phyloP scores from a whole-genome alignment of 2,888 invertebrate species.

The Agrypnus murinus region DNA sequence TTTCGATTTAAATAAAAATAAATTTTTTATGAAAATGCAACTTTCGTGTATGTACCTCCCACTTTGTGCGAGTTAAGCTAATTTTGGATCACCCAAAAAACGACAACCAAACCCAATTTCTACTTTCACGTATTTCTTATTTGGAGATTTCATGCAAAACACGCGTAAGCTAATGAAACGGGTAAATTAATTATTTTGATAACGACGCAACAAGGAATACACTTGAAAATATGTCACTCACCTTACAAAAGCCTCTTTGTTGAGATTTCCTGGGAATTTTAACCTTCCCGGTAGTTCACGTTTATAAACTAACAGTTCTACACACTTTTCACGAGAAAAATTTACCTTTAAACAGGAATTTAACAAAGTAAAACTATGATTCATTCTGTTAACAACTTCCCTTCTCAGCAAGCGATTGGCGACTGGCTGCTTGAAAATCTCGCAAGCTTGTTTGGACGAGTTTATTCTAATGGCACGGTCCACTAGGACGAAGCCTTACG shows the following conservation, averaged over 20 bases:
- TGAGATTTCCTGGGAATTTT: conserved; percentile 61
- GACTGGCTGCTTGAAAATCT: conserved; percentile 70
- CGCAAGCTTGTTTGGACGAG: conserved; percentile 72
- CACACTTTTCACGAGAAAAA: conserved; percentile 65
- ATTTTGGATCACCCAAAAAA: conserved; percentile 65
- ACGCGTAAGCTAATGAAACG: conserved; percentile 1
- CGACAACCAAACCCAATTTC: conserved; percentile 35
- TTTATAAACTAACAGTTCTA: conserved; percentile 61
- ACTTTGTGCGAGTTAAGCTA: conserved; percentile 65
- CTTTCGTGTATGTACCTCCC: conserved; percentile 61
- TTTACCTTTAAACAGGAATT: conserved; percentile 68
- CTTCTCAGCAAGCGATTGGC: conserved; percentile 70
- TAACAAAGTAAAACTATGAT: conserved; percentile 70
- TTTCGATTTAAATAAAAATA: conserved; percentile 52
- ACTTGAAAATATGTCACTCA: conserved; percentile 70
- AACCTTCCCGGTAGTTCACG: conserved; percentile 63
- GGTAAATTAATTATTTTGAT: not conserved
- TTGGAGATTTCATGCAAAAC: not conserved
- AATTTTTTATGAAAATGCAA: conserved; percentile 23
- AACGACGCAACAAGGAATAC: conserved; percentile 35
- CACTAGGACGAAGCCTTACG: conserved; percentile 16
- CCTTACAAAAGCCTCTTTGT: conserved; percentile 67
- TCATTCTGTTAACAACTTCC: conserved; percentile 71
- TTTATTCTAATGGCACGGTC: conserved; percentile 63
- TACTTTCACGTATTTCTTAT: conserved; percentile 16